Conservation (phyloP, 2,888 invertebrate species). For the Cactoblastis cactorum region DNA sequence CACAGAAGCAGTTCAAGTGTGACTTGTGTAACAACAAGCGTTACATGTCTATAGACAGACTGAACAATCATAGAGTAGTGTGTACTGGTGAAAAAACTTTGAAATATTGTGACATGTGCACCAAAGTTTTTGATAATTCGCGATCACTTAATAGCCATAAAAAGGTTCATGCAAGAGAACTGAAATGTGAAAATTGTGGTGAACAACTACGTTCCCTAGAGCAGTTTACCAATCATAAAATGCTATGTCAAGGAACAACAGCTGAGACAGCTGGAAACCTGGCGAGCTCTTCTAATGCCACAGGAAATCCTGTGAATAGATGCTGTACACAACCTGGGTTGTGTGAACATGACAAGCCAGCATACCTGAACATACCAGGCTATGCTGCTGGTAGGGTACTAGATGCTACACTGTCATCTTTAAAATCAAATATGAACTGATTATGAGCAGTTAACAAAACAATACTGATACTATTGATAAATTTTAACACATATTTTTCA, state of each 20-base stretch:
- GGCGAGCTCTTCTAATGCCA: conserved; percentile 32
- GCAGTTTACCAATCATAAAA: conserved; percentile 73
- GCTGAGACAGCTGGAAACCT: conserved; percentile 53
- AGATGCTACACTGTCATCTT: conserved; percentile 69
- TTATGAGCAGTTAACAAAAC: too few relatives aligned
- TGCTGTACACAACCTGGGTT: conserved; percentile 73
- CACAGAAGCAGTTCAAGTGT: conserved; percentile 77
- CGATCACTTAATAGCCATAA: conserved; percentile 76
- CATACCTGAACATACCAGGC: conserved; percentile 74
- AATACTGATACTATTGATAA: conserved; percentile 27
- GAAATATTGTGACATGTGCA: conserved; percentile 77
- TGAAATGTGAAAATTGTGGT: conserved; percentile 74
- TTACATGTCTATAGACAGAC: conserved; percentile 74
- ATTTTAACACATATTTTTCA: conserved; percentile 53
- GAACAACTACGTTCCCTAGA: conserved; percentile 74
- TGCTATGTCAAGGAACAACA: conserved; percentile 61
- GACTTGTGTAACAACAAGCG: conserved; percentile 76
- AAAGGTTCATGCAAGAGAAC: conserved; percentile 75
- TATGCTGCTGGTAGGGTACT: conserved; percentile 68
- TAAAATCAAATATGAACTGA: conserved; percentile 75
- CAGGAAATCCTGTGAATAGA: conserved; percentile 43
- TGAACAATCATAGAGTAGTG: conserved; percentile 75
- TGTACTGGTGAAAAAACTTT: conserved; percentile 74
- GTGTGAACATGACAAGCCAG: conserved; percentile 76
- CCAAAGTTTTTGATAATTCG: conserved; percentile 77